Evolutionary conservation across 1,140 invertebrate genomes (phyloP), one percentile per base, ranked within the genome.

Genomic region (Oedothorax gibbosus): DNA sequence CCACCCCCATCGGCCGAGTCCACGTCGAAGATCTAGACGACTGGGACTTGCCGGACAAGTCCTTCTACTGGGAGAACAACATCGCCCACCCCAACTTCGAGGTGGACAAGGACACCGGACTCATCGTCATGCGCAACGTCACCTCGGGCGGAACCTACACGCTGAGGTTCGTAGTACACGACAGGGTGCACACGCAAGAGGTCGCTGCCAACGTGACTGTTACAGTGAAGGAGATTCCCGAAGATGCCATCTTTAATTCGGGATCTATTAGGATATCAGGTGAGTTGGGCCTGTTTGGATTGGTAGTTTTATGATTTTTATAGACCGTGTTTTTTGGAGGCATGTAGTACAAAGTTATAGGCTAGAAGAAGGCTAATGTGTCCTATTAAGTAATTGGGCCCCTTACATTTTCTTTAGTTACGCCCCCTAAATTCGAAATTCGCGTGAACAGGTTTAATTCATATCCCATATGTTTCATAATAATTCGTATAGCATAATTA

Each of bases 1-100:
- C 97, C 87, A 97, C 96, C 0, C 95, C 96, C 90, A 97, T 99
- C 86, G 98, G 98, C 49, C 92, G 96, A 85, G 97, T 99, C 5
- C 98, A 99, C 89, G 97, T 98, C 0, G 96, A 97, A 89, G 98
- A 99, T 91, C 91, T 97, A 69, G 98, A 99, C 90, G 98, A 99
- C 89, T 99, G 97, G 97, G 98, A 99, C 92, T 90, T 98, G 86
- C 95, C 96, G 0, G 97, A 99, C 89, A 99, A 99, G 89, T 97
- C 96, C 88, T 99, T 98, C 91, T 97, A 96, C 88, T 98, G 96
- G 95, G 92, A 92, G 71, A 90, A 93, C 72, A 95, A 96, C 89
- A 93, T 96, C 90, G 87, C 88, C 7, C 90, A 92, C 87, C 93
- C 94, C 8, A 93, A 95, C 86, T 98, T 98, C 89, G 95, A 94